Base-by-base conservation (phyloP, 1,140 invertebrate species). In the Triops longicaudatus region DNA sequence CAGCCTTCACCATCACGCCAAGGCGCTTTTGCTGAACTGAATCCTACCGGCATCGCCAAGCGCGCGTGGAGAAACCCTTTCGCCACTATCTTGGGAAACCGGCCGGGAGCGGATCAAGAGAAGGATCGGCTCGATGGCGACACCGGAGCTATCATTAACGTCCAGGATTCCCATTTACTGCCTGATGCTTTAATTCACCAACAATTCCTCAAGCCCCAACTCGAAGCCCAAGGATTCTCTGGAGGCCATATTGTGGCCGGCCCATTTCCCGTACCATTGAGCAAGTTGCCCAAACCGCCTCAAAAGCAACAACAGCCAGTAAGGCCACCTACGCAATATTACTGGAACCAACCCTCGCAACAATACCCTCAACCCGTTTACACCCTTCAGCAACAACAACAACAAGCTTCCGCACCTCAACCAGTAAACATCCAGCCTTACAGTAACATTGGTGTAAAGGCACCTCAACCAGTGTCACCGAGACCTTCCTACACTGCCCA, bases 191-290 rank as follows among this genome's bases (percentile, higher is more conserved):
- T 78, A 42, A 63, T 76, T 9, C 78, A 78, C 74, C 74, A 78
- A 41, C 73, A 78, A 37, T 76, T 78, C 73, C 74, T 78, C 31
- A 76, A 72, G 28, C 78, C 78, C 11, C 78, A 78, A 50, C 72
- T 78, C n/a, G 73, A 75, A 41, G 78, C 78, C n/a, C 74, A 75
- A 12, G 78, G 78, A 12, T 78, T 76, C 75, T 76, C 74, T 72
- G 78, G 78, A 17, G 78, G 74, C 5, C 27, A 72, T 73, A 78
- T 78, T 37, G 73, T 78, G 26, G 78, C 78, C 12, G 78, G 78
- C 7, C 78, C 78, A 22, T 76, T 78, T 73, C 74, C 78, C 3
- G 78, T 78, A 12, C 78, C 78, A 41, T n/a, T 78, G 41, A 72
- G 63, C 26, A 26, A 76, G 7, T 37, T 78, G 22, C 78, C 78